Evolutionary conservation across 2,113 vertebrate species (phyloP), one percentile per base, ranked within the genome.

Genomic region (Dryoscopus gambensis): DNA sequence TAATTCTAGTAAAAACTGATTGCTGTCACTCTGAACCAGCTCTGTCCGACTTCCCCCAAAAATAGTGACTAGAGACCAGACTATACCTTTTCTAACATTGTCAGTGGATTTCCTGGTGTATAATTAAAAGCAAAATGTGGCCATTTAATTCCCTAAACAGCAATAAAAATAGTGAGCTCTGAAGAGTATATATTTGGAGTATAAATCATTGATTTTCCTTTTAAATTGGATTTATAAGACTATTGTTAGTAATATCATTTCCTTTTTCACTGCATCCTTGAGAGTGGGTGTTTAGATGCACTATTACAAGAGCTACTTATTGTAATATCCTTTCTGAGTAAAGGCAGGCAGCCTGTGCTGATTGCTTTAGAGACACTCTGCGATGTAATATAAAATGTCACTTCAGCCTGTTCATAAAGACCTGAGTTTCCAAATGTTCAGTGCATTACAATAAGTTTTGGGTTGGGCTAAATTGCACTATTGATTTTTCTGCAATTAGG

Each of bases 401-500:
- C 89, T 84, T 82, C 82, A 90, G 57, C 53, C 83, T 89, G 47
- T 64, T 96, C 87, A 80, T 92, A 94, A 96, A 87, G 77, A 81
- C 77, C 73, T 30, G 64, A 56, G 28, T 89, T 96, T 91, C 82
- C 81, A 86, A 93, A 82, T 56, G 91, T 93, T 93, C 52, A 62
- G 37, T 59, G 78, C 62, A 84, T 94, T 83, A 93, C 93, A 95
- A 87, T 95, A 93, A 87, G 90, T 94, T 96, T 95, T 87, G 73
- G 59, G 9, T 68, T 79, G 82, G 87, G 67, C 76, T 94, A 94
- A 97, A 97, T 97, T 97, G 91, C 76, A 33, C 44, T 96, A 97
- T 97, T 97, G 96, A 97, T 92, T 97, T 88, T 75, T 90, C 94
- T 68, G 80, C 94, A 96, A 97, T 97, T 96, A 96, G 87, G 74